These are phyloP conservation scores for Eptatretus burgeri DNA, from an alignment of 2,113 vertebrate genomes.

Conservation along the genomic window DNA sequence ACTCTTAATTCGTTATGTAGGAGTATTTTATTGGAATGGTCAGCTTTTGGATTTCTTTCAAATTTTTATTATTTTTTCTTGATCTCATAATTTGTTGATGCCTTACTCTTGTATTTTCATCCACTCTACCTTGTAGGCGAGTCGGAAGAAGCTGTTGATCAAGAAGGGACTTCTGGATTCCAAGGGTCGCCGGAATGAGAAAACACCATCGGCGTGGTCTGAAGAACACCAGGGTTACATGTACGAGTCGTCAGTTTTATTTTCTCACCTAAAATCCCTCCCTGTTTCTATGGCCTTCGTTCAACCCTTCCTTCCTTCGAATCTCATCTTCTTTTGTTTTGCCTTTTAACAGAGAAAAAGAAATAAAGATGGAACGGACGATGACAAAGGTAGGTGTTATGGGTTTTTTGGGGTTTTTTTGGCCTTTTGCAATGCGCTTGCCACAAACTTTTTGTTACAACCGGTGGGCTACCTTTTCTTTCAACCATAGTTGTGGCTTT, in stretches of 20 bases:
- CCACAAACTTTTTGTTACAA: too few species aligned
- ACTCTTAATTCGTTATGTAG: too few species aligned
- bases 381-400: background rate
- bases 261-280: background rate
- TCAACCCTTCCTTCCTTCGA: background rate
- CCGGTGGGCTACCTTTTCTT: too few species aligned
- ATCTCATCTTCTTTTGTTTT: slow-evolving; percentile 13
- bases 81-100: too few species aligned
- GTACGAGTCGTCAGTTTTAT: slow-evolving; percentile 14
- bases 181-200: slow-evolving; percentile 54
- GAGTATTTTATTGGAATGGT: too few species aligned
- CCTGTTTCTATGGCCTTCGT: background rate
- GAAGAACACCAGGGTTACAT: slow-evolving; percentile 47
- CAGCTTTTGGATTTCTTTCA: too few species aligned
- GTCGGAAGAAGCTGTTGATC: slow-evolving; percentile 78
- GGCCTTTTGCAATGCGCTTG: too few species aligned
- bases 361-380: slow-evolving; percentile 6
- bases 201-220: slow-evolving; percentile 37
- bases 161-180: slow-evolving; percentile 67
- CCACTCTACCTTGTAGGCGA: slow-evolving; percentile 24
- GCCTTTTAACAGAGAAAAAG: slow-evolving; percentile 15
- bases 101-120: background rate
- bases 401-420: too few species aligned
- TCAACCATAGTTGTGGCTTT: too few species aligned
- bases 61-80: too few species aligned